Base-by-base conservation (phyloP, 2,797 vertebrate species). In the Manis pentadactyla region DNA sequence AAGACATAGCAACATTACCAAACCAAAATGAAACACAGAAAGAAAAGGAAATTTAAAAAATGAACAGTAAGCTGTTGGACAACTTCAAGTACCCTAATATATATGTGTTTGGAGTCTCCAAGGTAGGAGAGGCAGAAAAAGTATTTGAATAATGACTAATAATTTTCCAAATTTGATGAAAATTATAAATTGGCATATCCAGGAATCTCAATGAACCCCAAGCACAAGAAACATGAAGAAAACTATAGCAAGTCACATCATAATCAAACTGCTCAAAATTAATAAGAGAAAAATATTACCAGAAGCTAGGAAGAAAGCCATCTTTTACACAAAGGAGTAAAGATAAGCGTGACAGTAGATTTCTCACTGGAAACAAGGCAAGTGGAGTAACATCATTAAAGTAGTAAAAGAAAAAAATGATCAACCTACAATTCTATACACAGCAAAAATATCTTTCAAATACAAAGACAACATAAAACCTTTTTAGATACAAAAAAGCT, bases 401-500 rank as follows among this genome's bases (percentile, higher is more conserved):
- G 15, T 59, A 61, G 1, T 79, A 12, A 86, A 90, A 66, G 29
- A 81, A 74, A 84, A 68, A 92, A 77, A 49, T 4, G 3, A 5
- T 39, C 46, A 17, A 49, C n/a, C 37, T 59, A 63, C 59, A 87
- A 77, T 92, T 90, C 42, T 87, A 42, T 61, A 63, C 17, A 53
- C 19, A 79, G 27, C 61, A 59, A 96, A 91, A 94, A 55, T 51
- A 39, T 53, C 19, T 93, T 92, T 77, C 51, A 75, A 78, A 94
- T 87, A 15, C 10, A 78, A 96, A 90, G 18, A 4, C 34, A 79
- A 14, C 63, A 59, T 77, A 61, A 77, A 93, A 34, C 51, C 7
- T 64, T 87, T 82, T 77, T n/a, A 14, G 37, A 51, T 18, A 42
- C 37, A 25, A 27, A 87, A 86, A 74, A 49, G 9, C 19, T 66